These are phyloP conservation scores for Yponomeuta plumbellus DNA, from an alignment of 2,888 invertebrate genomes.

Conservation along the genomic window DNA sequence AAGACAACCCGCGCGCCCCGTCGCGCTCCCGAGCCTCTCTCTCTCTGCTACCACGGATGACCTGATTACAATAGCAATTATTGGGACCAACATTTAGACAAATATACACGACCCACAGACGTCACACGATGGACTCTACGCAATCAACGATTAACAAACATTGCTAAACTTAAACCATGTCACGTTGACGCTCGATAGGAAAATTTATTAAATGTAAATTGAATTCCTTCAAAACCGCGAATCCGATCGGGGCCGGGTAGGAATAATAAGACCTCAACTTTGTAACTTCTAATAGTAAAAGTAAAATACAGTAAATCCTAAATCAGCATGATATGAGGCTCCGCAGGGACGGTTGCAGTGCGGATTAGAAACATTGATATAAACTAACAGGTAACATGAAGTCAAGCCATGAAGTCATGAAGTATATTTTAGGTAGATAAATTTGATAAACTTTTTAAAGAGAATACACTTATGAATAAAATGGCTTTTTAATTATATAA, in stretches of 20 bases:
- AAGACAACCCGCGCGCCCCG: constrained; percentile 58
- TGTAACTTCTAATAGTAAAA: not conserved
- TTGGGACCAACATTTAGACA: constrained; percentile 76
- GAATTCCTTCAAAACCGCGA: not conserved
- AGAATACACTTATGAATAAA: constrained; percentile 66
- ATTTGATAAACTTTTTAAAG: constrained; percentile 71
- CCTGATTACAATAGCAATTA: constrained; percentile 69
- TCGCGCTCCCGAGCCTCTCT: constrained; percentile 42
- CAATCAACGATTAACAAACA: constrained; percentile 46
- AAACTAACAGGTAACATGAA: constrained; percentile 22
- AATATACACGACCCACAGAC: constrained; percentile 65
- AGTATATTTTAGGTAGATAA: constrained; percentile 65
- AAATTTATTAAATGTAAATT: not conserved
- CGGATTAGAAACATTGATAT: constrained; percentile 22
- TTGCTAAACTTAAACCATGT: constrained; percentile 6
- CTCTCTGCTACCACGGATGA: constrained; percentile 20
- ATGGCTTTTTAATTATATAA: constrained; percentile 70
- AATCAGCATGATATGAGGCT: constrained; percentile 23
- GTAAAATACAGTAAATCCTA: constrained; percentile 1
- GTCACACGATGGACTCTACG: constrained; percentile 46
- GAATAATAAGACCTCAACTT: too few relatives aligned
- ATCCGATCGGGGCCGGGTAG: not conserved
- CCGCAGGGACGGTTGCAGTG: constrained; percentile 19
- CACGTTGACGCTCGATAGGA: not conserved
- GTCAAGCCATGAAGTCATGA: constrained; percentile 55